Evolutionary conservation across 2,888 invertebrate genomes (phyloP).

Genomic region (Sepioteuthis lessoniana): DNA sequence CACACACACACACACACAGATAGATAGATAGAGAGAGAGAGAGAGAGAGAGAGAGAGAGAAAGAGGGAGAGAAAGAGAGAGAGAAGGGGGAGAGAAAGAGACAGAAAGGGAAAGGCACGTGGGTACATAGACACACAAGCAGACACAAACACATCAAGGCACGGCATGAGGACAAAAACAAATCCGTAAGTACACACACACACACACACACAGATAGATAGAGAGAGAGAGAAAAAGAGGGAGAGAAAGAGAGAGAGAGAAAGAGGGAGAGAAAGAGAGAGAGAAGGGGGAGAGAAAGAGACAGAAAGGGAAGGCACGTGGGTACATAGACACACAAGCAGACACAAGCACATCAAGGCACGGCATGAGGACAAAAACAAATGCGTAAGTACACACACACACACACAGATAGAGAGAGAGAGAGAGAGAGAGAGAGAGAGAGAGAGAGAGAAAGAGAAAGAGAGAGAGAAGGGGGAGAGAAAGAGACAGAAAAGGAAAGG

Average conservation of each 20-base stretch:
- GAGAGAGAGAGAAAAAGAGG: not conserved
- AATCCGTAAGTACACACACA: no score
- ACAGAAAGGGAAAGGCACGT: not conserved
- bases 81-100: not conserved
- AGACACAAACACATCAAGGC: no score
- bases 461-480: not conserved
- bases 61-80: not conserved
- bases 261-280: not conserved
- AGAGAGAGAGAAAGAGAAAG: no score
- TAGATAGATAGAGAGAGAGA: no score
- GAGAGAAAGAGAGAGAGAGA: not conserved
- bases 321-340: not conserved
- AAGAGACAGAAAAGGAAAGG: not conserved
- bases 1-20: no score
- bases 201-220: not conserved
- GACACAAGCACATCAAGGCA: fast-evolving
- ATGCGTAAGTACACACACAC: no score
- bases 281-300: not conserved
- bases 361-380: not conserved
- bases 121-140: not conserved
- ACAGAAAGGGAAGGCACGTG: not conserved
- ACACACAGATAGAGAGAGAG: not conserved
- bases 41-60: not conserved
- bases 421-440: no score
- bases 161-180: no score